phyloP scores from a whole-genome alignment of 2,113 vertebrate genomes.

The Neolamprologus sp. region DNA sequence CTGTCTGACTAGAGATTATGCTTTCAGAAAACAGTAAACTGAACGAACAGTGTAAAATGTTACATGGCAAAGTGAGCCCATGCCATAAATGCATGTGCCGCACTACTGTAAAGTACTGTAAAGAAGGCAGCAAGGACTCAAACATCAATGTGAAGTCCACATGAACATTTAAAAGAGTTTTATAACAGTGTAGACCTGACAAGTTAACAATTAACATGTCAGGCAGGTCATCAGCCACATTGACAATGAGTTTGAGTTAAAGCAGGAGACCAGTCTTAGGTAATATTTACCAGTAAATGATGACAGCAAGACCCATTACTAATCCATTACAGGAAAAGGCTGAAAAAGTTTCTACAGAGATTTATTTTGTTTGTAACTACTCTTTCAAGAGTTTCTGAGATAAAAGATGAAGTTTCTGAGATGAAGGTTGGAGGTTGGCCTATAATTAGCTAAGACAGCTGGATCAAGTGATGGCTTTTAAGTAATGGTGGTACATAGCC shows the following conservation, averaged over 20 bases:
- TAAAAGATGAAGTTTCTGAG: not conserved
- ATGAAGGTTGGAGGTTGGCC: not conserved
- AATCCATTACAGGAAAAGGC: not conserved
- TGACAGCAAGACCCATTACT: not conserved
- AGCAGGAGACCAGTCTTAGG: not conserved
- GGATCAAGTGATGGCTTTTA: not conserved
- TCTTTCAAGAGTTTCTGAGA: not conserved
- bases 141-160: not conserved
- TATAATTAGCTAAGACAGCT: not conserved
- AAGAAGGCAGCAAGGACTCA: not conserved
- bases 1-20: not conserved
- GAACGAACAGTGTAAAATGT: not conserved
- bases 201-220: not conserved
- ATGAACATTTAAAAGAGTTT: not conserved
- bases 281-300: not conserved
- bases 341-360: not conserved
- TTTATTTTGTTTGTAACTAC: not conserved
- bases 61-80: not conserved
- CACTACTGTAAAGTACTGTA: not conserved
- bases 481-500: not conserved
- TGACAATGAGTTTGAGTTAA: not conserved
- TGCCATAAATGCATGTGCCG: not conserved
- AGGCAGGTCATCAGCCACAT: not conserved
- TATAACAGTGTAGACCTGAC: not conserved
- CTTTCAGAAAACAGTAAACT: not conserved